phyloP scores from a whole-genome alignment of 2,113 vertebrate species.

The Zosterops japonicus region DNA sequence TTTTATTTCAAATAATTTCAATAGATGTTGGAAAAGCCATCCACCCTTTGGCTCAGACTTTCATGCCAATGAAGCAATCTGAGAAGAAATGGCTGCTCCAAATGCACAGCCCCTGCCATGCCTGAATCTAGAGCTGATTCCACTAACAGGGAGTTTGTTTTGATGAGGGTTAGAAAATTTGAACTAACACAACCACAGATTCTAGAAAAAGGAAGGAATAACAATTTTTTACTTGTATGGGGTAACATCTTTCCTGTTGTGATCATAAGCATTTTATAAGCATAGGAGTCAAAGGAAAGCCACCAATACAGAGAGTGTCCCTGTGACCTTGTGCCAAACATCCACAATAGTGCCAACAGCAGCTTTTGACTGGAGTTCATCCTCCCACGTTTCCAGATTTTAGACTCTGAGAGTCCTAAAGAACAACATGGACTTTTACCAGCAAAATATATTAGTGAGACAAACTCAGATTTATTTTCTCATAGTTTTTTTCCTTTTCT shows the following conservation, averaged over 20 bases:
- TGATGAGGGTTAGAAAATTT: background rate
- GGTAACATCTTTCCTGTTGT: background rate
- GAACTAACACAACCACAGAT: background rate
- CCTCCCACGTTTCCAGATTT: background rate
- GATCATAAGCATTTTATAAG: background rate
- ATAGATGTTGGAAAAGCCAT: background rate
- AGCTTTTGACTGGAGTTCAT: background rate
- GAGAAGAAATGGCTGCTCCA: background rate
- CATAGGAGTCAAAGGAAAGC: background rate
- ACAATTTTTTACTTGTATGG: background rate
- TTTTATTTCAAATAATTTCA: constrained; percentile 32
- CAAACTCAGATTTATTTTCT: background rate
- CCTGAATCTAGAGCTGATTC: background rate
- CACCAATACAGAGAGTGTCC: background rate
- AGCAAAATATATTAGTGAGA: background rate
- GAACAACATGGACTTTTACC: background rate
- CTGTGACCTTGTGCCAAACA: background rate
- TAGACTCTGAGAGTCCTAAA: background rate
- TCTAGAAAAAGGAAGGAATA: background rate
- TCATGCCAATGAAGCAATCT: background rate
- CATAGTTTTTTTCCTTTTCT: background rate
- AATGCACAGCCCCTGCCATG: background rate
- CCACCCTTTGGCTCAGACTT: background rate
- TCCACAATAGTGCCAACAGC: background rate
- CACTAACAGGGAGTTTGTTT: background rate